phyloP scores from a whole-genome alignment of 2,797 vertebrate species.

The Leucoraja ocellata region DNA sequence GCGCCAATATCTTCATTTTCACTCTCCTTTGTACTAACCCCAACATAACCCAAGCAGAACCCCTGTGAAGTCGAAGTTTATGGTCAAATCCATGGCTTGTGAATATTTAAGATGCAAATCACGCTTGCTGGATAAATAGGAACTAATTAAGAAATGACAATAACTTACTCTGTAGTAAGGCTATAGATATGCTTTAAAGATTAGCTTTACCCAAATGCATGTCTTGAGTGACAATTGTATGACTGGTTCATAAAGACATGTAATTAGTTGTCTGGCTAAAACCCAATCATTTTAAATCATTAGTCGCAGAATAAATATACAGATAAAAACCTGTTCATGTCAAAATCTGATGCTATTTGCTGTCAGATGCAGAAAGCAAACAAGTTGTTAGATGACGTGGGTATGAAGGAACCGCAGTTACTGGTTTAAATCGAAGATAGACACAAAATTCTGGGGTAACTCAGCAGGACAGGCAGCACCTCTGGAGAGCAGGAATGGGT shows the following conservation, averaged over 20 bases:
- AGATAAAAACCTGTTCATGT: background rate
- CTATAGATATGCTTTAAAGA: background rate
- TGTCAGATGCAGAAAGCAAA: background rate
- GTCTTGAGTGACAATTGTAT: background rate
- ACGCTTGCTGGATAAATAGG: background rate
- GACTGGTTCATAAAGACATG: background rate
- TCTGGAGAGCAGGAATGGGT: too few relatives aligned
- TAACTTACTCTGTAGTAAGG: background rate
- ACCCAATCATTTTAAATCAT: background rate
- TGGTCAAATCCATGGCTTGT: background rate
- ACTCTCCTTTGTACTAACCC: background rate
- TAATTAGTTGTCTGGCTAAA: background rate
- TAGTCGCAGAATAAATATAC: background rate
- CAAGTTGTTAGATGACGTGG: background rate
- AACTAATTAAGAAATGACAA: background rate
- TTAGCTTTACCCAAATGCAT: background rate
- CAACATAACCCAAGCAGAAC: background rate
- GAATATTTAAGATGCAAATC: background rate
- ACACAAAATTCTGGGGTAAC: too few relatives aligned
- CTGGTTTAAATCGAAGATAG: too few relatives aligned
- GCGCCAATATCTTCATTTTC: background rate
- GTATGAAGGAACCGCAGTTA: too few relatives aligned
- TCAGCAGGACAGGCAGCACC: too few relatives aligned
- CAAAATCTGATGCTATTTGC: background rate
- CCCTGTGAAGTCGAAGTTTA: background rate